Evolutionary conservation across 2,797 vertebrate genomes (phyloP).

Genomic region (Cetoscarus ocellatus): DNA sequence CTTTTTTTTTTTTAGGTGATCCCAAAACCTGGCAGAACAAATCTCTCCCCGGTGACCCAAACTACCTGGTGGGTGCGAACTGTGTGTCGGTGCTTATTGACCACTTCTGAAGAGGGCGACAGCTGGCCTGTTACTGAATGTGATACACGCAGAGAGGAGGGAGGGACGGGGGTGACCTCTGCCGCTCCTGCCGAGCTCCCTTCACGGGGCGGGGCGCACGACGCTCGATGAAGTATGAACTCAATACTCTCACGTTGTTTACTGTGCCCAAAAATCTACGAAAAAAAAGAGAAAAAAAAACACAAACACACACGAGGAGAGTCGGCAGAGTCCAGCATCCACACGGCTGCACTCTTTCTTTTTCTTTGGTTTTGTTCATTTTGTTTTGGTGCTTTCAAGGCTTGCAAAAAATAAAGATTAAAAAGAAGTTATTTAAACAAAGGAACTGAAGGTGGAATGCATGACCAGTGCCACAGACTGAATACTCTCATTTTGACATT

Average conservation of each 20-base stretch:
- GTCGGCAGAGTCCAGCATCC: constrained; percentile 69
- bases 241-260: constrained; percentile 84
- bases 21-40: constrained; percentile 99
- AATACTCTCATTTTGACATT: constrained; percentile 81
- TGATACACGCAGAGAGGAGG: constrained; percentile 72
- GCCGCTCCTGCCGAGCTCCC: constrained; percentile 46
- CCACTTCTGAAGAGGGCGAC: constrained; percentile 95
- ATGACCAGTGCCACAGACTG: constrained; percentile 86
- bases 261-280: constrained; percentile 68
- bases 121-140: constrained; percentile 92
- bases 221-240: constrained; percentile 88
- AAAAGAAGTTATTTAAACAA: constrained; percentile 80
- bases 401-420: constrained; percentile 88
- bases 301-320: constrained; percentile 37
- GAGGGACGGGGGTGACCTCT: constrained; percentile 26
- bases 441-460: constrained; percentile 89
- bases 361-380: constrained; percentile 42
- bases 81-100: constrained; percentile 99
- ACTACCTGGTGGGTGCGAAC: constrained; percentile 99
- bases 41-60: constrained; percentile 98
- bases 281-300: constrained; percentile 9
- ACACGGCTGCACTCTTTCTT: constrained; percentile 56
- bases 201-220: constrained; percentile 70
- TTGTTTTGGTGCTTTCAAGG: constrained; percentile 85
- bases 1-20: constrained; percentile 89